Evolutionary conservation across 2,113 vertebrate genomes (phyloP).

Genomic region (Lipotes vexillifer): DNA sequence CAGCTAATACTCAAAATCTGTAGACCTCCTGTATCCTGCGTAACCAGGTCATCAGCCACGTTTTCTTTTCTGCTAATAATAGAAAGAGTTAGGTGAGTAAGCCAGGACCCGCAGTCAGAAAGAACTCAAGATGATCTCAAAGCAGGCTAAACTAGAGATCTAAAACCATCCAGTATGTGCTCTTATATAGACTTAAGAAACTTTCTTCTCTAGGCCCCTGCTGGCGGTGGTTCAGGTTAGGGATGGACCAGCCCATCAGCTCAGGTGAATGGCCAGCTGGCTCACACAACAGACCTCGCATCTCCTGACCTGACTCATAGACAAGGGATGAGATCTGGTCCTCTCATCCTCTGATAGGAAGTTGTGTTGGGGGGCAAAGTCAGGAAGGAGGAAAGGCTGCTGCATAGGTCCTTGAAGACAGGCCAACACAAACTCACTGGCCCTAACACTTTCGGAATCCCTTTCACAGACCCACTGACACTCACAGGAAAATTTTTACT

Average conservation of each 20-base stretch:
- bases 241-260: background rate
- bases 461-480: background rate
- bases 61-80: background rate
- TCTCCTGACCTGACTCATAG: background rate
- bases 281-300: background rate
- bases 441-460: background rate
- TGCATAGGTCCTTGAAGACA: background rate
- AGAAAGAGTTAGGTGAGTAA: background rate
- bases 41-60: background rate
- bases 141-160: background rate
- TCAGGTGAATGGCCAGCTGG: background rate
- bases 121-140: background rate
- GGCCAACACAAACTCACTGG: background rate
- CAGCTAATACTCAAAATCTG: background rate
- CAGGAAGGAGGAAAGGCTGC: background rate
- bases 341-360: background rate
- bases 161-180: background rate
- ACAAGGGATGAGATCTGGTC: background rate
- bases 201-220: background rate
- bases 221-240: background rate
- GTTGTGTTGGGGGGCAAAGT: accelerated
- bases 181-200: background rate
- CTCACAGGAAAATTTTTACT: background rate
- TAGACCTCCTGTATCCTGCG: background rate
- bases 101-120: background rate